These are phyloP conservation scores for Drosophila leontia DNA, from an alignment of 1,140 invertebrate genomes.

Conservation along the genomic window DNA sequence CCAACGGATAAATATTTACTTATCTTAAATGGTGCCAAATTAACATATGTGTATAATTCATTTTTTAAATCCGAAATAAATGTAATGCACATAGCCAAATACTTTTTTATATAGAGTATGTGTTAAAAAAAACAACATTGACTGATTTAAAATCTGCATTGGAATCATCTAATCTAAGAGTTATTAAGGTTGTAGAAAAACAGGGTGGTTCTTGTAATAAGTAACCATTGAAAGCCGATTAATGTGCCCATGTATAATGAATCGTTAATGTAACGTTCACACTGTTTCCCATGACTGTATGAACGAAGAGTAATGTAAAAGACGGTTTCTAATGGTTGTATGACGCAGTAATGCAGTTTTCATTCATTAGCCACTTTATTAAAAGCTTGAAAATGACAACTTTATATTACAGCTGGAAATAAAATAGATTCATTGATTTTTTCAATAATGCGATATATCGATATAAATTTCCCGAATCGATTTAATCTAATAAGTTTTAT, in stretches of 20 bases:
- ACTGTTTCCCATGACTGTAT: too few species aligned
- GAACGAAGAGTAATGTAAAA: too few species aligned
- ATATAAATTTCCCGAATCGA: too few species aligned
- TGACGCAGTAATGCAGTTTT: too few species aligned
- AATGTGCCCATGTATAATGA: background rate
- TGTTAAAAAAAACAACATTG: slow-evolving; percentile 14
- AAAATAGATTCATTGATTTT: too few species aligned
- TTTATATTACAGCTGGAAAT: too few species aligned
- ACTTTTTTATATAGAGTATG: background rate
- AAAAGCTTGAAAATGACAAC: too few species aligned
- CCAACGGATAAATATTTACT: slow-evolving; percentile 32
- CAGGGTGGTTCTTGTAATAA: slow-evolving; percentile 24
- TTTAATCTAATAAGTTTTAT: too few species aligned
- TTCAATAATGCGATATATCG: too few species aligned
- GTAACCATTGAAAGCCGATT: background rate
- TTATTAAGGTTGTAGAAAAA: slow-evolving; percentile 23
- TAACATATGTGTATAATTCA: background rate
- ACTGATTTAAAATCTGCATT: background rate
- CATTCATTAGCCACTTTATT: too few species aligned
- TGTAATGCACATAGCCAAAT: background rate
- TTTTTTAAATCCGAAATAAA: slow-evolving; percentile 2
- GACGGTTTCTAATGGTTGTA: too few species aligned
- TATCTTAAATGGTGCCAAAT: slow-evolving; percentile 6
- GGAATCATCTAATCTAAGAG: slow-evolving; percentile 6
- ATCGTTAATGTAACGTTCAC: background rate